Evolutionary conservation across 92 coral and sea anemone genomes (phyloP).

Genomic region (Epizoanthus illoricatus): DNA sequence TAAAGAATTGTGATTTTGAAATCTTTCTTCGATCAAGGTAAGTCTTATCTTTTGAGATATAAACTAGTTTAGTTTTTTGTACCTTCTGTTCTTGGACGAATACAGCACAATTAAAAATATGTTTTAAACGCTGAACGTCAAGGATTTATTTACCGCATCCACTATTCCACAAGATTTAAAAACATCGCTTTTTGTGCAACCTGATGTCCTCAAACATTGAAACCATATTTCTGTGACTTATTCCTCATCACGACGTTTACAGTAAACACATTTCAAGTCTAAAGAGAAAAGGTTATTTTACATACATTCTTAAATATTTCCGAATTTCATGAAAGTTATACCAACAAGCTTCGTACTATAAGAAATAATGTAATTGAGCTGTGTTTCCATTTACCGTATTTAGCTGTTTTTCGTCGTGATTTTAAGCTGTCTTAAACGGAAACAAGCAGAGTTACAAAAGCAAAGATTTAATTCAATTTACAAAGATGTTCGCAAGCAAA

Average conservation of each 20-base stretch:
- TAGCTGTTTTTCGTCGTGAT: too few species aligned
- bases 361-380: not conserved
- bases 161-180: too few species aligned
- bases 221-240: too few species aligned
- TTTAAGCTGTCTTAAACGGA: not conserved
- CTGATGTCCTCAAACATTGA: too few species aligned
- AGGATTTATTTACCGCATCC: constrained; percentile 5
- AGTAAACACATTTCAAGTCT: too few species aligned
- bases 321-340: not conserved
- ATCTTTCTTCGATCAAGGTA: constrained; percentile 22
- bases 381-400: not conserved
- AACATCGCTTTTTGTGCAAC: too few species aligned
- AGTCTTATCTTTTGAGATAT: constrained; percentile 2
- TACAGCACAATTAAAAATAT: not conserved
- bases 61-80: not conserved
- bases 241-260: not conserved
- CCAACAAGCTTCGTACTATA: not conserved
- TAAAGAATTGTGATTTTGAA: constrained; percentile 6
- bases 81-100: not conserved
- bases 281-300: too few species aligned
- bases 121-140: not conserved
- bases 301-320: too few species aligned
- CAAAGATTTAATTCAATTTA: too few species aligned
- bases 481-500: not conserved
- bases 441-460: not conserved